A percentile compares a stretch with the other conserved stretches of the same genome.
Conservation (phyloP, 2,888 invertebrate genomes). For the Galeopsomyia nigrocyanea region DNA sequence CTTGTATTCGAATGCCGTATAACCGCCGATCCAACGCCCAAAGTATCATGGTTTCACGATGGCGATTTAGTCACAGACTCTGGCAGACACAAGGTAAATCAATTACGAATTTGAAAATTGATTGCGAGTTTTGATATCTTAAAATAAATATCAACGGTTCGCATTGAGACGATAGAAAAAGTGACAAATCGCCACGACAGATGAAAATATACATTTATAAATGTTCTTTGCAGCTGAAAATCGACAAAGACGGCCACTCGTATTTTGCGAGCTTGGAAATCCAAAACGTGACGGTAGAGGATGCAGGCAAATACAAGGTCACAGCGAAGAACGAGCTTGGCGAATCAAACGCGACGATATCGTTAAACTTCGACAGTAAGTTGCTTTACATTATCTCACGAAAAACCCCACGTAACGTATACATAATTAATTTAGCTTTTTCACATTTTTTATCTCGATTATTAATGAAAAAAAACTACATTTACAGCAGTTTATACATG, state of each 20-base stretch:
- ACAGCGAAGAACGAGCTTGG: constrained; percentile 98
- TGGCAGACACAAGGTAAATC: constrained; percentile 85
- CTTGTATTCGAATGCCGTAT: constrained; percentile 95
- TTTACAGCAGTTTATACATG: constrained; percentile 21
- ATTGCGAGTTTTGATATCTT: not conserved
- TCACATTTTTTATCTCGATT: not conserved
- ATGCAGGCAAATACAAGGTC: constrained; percentile 97
- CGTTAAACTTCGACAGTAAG: constrained; percentile 99
- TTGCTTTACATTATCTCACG: constrained; percentile 58
- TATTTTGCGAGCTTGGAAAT: constrained; percentile 95
- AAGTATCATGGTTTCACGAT: constrained; percentile 92
- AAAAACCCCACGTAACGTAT: not conserved
- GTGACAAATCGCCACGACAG: too few species aligned
- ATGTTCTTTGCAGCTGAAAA: constrained; percentile 77
- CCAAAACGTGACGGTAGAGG: constrained; percentile 94
- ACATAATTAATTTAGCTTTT: not conserved
- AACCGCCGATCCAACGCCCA: constrained; percentile 92
- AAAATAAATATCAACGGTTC: not conserved
- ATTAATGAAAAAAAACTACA: too few species aligned
- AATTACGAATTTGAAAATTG: not conserved
- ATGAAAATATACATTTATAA: too few species aligned
- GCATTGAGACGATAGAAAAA: too few species aligned
- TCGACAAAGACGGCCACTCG: constrained; percentile 93
- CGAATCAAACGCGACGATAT: constrained; percentile 96
- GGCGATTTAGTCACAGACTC: constrained; percentile 84